Conservation (phyloP, 1,140 invertebrate species). For the Neotoxoptera formosana region DNA sequence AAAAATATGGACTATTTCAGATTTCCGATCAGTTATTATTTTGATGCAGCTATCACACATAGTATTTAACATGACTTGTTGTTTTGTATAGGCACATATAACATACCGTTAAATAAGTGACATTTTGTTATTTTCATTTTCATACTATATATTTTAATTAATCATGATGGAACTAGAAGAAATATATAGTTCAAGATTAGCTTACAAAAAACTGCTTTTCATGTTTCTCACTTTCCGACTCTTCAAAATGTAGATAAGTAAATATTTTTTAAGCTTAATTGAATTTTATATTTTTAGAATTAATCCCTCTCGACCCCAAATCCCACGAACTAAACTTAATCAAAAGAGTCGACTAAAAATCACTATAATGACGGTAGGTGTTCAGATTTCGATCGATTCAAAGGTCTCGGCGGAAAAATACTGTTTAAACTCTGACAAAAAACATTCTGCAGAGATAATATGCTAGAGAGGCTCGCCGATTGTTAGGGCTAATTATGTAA, state of each 20-base stretch:
- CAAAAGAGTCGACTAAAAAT: no score
- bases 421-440: neutral
- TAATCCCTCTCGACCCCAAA: neutral
- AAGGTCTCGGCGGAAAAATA: neutral
- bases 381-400: neutral
- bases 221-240: neutral
- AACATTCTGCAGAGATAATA: neutral
- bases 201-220: neutral
- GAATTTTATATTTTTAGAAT: neutral
- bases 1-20: neutral
- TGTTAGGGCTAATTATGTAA: no score
- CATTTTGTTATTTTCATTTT: neutral
- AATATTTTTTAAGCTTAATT: slow-evolving; percentile 25
- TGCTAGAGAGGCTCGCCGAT: no score
- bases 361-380: no score
- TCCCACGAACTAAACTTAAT: neutral
- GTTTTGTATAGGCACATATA: no score
- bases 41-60: neutral
- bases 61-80: no score
- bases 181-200: neutral
- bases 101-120: neutral
- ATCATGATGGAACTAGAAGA: neutral
- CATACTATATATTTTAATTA: neutral
- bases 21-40: neutral
- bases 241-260: neutral